A percentile compares a stretch with the other conserved stretches of the same genome.
Evolutionary conservation across 2,888 invertebrate species (phyloP).

Genomic region (Dioctria rufipes): DNA sequence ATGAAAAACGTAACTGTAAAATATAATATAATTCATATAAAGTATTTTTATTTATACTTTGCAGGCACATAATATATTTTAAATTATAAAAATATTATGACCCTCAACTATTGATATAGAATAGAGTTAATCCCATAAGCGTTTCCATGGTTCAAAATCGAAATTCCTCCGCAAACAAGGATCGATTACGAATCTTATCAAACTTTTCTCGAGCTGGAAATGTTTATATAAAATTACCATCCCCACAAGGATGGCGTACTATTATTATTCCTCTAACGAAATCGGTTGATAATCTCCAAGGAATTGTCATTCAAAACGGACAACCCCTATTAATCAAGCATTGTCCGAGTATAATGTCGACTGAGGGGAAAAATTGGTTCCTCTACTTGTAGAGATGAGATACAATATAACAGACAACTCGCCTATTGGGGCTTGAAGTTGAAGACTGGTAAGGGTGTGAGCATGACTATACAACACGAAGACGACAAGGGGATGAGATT

Average conservation of each 20-base stretch:
- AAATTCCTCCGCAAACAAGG: slow-evolving; percentile 1
- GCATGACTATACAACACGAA: slow-evolving; percentile 12
- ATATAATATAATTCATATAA: too few relatives aligned
- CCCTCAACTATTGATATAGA: too few relatives aligned
- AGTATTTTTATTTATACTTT: too few relatives aligned
- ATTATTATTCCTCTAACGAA: slow-evolving; percentile 61
- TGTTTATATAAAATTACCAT: slow-evolving; percentile 44
- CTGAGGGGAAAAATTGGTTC: slow-evolving; percentile 53
- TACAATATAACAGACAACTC: slow-evolving; percentile 23
- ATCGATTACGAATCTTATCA: slow-evolving; percentile 20
- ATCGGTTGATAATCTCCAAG: slow-evolving; percentile 60
- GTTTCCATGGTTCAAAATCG: slow-evolving; percentile 5
- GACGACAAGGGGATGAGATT: slow-evolving; percentile 33
- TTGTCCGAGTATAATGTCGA: slow-evolving; percentile 60
- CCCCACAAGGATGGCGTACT: slow-evolving; percentile 30
- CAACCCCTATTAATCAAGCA: slow-evolving; percentile 61
- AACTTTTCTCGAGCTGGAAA: slow-evolving; percentile 21
- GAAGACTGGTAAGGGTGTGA: slow-evolving; percentile 24
- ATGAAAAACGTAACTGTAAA: too few relatives aligned
- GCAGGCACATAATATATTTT: too few relatives aligned
- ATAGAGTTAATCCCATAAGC: too few relatives aligned
- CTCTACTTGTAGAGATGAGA: slow-evolving; percentile 44
- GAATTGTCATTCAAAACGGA: slow-evolving; percentile 62
- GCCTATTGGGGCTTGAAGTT: slow-evolving; percentile 26
- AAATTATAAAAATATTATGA: too few relatives aligned